These are phyloP conservation scores for Talpa occidentalis DNA, from an alignment of 2,113 vertebrate genomes.

Conservation along the genomic window DNA sequence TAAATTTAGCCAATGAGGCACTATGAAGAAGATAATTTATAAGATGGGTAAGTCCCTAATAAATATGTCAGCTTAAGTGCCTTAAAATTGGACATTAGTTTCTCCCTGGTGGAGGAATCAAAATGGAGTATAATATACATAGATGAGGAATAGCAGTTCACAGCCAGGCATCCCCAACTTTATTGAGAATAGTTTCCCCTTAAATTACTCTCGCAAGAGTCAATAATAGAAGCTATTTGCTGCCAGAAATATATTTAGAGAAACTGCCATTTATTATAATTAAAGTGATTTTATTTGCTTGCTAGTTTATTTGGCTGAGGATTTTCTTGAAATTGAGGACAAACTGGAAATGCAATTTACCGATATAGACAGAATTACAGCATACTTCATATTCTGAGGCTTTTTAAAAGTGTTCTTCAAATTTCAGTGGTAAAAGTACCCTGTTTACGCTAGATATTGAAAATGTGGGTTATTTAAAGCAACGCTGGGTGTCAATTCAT, in stretches of 20 bases:
- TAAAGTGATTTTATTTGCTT: conserved; percentile 71
- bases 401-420: conserved; percentile 51
- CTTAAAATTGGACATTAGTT: conserved; percentile 66
- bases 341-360: conserved; percentile 62
- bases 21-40: conserved; percentile 32
- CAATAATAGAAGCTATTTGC: conserved; percentile 67
- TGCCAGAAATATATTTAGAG: conserved; percentile 66
- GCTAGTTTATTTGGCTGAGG: conserved; percentile 49
- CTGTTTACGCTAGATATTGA: conserved; percentile 4
- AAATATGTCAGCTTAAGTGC: conserved; percentile 58
- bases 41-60: conserved; percentile 57
- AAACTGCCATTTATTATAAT: conserved; percentile 69
- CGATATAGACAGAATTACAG: conserved; percentile 22
- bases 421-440: conserved; percentile 16
- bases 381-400: conserved; percentile 50
- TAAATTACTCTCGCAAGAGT: conserved; percentile 68
- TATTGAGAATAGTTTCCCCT: conserved; percentile 54
- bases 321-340: conserved; percentile 69
- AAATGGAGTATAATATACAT: conserved; percentile 40
- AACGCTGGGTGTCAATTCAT: not conserved
- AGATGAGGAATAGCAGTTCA: conserved; percentile 29
- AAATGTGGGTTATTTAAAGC: conserved; percentile 35
- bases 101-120: conserved; percentile 43
- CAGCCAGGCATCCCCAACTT: not conserved
- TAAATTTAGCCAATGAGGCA: conserved; percentile 54